These are phyloP conservation scores for Mus pahari DNA, from an alignment of 2,113 vertebrate species.

Conservation along the genomic window DNA sequence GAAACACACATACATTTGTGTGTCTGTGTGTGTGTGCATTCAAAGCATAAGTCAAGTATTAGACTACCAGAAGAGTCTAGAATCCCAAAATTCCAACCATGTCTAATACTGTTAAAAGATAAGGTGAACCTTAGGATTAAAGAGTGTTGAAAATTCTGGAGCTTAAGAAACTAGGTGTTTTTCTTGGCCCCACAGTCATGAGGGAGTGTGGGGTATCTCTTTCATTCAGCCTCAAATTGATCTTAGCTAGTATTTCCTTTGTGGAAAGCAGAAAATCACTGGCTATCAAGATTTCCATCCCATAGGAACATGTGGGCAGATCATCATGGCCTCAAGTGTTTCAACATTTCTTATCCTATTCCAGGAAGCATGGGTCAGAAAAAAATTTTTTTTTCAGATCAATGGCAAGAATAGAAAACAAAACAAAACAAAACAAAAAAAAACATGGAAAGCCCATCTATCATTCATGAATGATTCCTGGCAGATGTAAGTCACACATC, in stretches of 20 bases:
- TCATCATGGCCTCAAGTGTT: neutral
- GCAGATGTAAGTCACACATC: neutral
- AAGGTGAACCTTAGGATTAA: neutral
- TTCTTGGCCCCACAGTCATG: neutral
- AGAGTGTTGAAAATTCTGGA: neutral
- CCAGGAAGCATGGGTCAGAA: neutral
- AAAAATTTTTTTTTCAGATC: neutral
- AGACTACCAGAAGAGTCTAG: neutral
- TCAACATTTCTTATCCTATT: neutral
- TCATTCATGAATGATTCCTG: neutral
- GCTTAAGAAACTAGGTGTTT: neutral
- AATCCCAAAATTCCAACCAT: neutral
- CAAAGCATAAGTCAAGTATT: neutral
- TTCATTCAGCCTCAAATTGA: neutral
- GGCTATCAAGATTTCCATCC: neutral
- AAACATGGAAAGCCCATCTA: neutral
- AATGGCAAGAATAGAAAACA: neutral
- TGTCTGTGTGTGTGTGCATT: neutral
- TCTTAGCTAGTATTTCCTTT: neutral
- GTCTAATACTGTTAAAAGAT: neutral
- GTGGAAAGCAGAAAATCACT: too few relatives aligned
- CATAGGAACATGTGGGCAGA: neutral
- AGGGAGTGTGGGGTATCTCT: neutral
- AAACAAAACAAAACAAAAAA: neutral
- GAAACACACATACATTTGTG: neutral